Conservation (phyloP, 2,797 vertebrate species). For the Anabas testudineus region DNA sequence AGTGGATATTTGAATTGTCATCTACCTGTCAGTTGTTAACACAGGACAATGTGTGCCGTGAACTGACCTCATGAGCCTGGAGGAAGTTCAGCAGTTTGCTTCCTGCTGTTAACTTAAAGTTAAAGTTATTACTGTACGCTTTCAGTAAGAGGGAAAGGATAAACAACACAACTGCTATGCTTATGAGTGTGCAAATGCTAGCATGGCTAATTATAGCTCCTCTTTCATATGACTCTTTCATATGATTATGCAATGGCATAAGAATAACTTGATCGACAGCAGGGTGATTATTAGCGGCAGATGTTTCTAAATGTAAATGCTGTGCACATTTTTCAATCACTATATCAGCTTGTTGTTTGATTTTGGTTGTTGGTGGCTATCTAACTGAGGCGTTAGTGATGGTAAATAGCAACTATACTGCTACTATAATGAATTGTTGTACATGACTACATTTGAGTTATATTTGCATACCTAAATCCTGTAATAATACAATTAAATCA, state of each 20-base stretch:
- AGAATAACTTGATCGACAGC: constrained; percentile 46
- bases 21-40: constrained; percentile 51
- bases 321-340: constrained; percentile 6
- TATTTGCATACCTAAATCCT: too few species aligned
- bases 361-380: not conserved
- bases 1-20: constrained; percentile 53
- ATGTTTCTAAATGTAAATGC: constrained; percentile 20
- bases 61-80: constrained; percentile 62
- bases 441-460: not conserved
- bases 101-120: constrained; percentile 44
- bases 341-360: not conserved
- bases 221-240: constrained; percentile 67
- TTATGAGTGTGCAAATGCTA: constrained; percentile 52
- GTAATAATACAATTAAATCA: not conserved
- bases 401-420: not conserved
- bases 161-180: constrained; percentile 51
- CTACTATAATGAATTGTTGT: not conserved
- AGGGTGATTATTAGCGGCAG: constrained; percentile 40
- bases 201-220: constrained; percentile 64
- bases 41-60: constrained; percentile 47
- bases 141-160: constrained; percentile 45
- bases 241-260: constrained; percentile 49
- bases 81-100: constrained; percentile 58
- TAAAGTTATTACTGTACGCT: constrained; percentile 37
- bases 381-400: not conserved